Percentiles rank a stretch among this genome's conserved stretches.
phyloP scores from a whole-genome alignment of 2,113 vertebrate genomes.

The Machaerirhynchus nigripectus region DNA sequence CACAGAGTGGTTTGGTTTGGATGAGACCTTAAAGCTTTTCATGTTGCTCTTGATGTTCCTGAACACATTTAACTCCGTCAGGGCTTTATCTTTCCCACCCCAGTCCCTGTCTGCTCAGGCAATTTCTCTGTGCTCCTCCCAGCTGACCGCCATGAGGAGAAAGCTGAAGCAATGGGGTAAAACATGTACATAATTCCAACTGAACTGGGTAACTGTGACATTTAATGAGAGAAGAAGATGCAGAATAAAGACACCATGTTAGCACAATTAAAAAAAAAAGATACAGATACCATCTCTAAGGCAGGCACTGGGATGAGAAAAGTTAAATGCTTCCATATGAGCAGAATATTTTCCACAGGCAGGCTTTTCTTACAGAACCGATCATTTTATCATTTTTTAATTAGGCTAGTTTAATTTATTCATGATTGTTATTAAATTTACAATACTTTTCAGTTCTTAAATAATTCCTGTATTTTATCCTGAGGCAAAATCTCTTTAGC shows the following conservation, averaged over 20 bases:
- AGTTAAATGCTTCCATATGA: not conserved
- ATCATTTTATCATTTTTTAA: slow-evolving; percentile 49
- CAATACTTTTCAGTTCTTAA: slow-evolving; percentile 44
- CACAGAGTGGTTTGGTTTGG: not conserved
- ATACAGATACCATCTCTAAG: not conserved
- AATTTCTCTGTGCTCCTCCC: not conserved
- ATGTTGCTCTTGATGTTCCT: not conserved
- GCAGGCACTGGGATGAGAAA: not conserved
- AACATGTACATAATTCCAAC: not conserved
- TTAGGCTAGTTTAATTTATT: slow-evolving; percentile 43
- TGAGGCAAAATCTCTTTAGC: slow-evolving; percentile 49
- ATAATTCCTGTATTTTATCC: slow-evolving; percentile 57
- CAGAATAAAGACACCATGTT: not conserved
- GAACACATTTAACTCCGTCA: not conserved
- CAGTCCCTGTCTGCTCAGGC: not conserved
- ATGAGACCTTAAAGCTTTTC: not conserved
- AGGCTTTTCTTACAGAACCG: not conserved
- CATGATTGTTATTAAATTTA: slow-evolving; percentile 61
- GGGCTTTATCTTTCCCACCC: not conserved
- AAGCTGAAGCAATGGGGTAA: not conserved
- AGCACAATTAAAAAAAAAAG: rapidly evolving
- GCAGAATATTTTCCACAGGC: not conserved
- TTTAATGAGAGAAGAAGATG: not conserved
- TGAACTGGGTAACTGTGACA: not conserved
- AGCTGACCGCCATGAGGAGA: not conserved